Evolutionary conservation across 2,113 vertebrate species (phyloP).

Genomic region (Mionectes macconnelli): DNA sequence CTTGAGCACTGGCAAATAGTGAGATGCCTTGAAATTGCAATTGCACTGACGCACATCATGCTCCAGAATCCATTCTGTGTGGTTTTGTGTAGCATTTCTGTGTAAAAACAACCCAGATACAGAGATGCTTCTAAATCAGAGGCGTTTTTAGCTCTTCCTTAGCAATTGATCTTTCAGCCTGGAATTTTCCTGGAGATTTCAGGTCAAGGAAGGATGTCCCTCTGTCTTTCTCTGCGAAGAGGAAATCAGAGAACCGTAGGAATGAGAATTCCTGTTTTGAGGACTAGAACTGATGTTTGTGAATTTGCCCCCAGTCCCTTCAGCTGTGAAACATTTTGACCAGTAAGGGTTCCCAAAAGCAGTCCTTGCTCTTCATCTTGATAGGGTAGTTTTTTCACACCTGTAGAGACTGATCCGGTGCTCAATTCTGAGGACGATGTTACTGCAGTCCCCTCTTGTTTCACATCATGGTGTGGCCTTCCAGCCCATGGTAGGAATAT

Average conservation of each 20-base stretch:
- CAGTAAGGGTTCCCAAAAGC: background rate
- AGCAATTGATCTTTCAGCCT: background rate
- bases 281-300: background rate
- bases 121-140: background rate
- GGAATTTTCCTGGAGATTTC: background rate
- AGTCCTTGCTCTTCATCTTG: background rate
- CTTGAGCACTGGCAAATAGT: background rate
- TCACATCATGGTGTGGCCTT: background rate
- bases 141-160: background rate
- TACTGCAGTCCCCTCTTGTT: background rate
- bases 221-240: background rate
- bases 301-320: background rate
- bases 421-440: background rate
- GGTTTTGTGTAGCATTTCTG: background rate
- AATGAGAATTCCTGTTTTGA: background rate
- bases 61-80: fast-evolving
- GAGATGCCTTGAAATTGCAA: background rate
- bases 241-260: background rate
- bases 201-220: background rate
- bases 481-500: background rate
- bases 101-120: background rate
- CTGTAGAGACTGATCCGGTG: background rate
- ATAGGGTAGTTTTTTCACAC: background rate
- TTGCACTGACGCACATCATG: fast-evolving
- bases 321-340: background rate